phyloP scores from a whole-genome alignment of 1,140 invertebrate species.

The Berghia stephanieae region DNA sequence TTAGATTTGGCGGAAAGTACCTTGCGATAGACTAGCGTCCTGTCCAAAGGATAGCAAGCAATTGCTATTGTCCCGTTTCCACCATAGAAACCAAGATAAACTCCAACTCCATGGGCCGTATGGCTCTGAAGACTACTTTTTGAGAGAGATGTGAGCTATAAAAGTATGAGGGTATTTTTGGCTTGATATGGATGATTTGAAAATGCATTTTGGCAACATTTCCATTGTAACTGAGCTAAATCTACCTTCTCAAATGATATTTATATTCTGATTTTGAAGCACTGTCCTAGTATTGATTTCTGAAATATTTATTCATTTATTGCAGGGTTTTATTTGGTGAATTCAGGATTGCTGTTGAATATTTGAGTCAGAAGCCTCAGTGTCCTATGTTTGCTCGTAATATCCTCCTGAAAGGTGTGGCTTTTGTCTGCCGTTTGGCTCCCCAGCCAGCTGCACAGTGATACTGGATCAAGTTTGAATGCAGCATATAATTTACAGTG shows the following conservation, averaged over 20 bases:
- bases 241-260: background rate
- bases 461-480: too few species aligned
- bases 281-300: background rate
- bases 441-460: too few species aligned
- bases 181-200: background rate
- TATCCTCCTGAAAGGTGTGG: conserved; percentile 70
- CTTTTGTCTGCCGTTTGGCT: conserved; percentile 74
- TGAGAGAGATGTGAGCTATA: background rate
- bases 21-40: too few species aligned
- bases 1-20: too few species aligned
- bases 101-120: too few species aligned
- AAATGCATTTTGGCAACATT: background rate
- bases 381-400: conserved; percentile 73
- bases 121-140: too few species aligned
- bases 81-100: too few species aligned
- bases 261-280: background rate
- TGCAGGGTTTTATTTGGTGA: conserved; percentile 84
- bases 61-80: too few species aligned
- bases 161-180: background rate
- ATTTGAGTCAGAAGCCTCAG: conserved; percentile 71
- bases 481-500: too few species aligned
- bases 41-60: too few species aligned
- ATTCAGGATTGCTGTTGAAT: conserved; percentile 74
- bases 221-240: too few species aligned
- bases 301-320: background rate